phyloP scores from a whole-genome alignment of 2,113 vertebrate species.

The Erythrocercus mccallii region DNA sequence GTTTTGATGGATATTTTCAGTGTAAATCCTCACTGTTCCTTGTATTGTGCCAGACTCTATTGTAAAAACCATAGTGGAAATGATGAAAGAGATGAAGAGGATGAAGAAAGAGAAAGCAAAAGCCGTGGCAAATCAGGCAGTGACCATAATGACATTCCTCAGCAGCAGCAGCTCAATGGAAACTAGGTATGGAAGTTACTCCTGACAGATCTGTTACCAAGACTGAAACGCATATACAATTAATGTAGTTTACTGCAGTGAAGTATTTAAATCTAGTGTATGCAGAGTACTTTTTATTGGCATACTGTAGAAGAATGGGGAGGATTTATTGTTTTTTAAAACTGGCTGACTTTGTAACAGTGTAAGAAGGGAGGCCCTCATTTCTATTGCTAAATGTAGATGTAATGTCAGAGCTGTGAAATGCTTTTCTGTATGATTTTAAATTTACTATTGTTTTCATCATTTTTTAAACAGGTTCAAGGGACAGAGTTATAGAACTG shows the following conservation, averaged over 20 bases:
- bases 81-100: constrained; percentile 97
- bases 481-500: constrained; percentile 81
- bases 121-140: constrained; percentile 86
- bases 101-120: constrained; percentile 96
- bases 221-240: constrained; percentile 19
- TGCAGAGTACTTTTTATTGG: constrained; percentile 67
- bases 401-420: constrained; percentile 61
- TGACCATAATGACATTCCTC: constrained; percentile 80
- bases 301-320: constrained; percentile 56
- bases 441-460: constrained; percentile 72
- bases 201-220: constrained; percentile 47
- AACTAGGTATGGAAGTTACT: constrained; percentile 86
- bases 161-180: constrained; percentile 90
- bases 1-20: background rate
- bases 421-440: constrained; percentile 67
- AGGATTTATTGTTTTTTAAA: constrained; percentile 59
- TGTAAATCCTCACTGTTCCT: constrained; percentile 19
- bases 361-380: constrained; percentile 47
- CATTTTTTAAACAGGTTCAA: constrained; percentile 82
- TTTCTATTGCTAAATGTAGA: constrained; percentile 61
- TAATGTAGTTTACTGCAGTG: constrained; percentile 57
- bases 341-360: constrained; percentile 60
- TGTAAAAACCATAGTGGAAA: constrained; percentile 99
- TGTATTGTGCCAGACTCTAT: constrained; percentile 82
- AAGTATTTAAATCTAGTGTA: constrained; percentile 65